Evolutionary conservation across 2,113 vertebrate genomes (phyloP), one percentile per base, ranked within the genome.

Genomic region (Argyrosomus japonicus): DNA sequence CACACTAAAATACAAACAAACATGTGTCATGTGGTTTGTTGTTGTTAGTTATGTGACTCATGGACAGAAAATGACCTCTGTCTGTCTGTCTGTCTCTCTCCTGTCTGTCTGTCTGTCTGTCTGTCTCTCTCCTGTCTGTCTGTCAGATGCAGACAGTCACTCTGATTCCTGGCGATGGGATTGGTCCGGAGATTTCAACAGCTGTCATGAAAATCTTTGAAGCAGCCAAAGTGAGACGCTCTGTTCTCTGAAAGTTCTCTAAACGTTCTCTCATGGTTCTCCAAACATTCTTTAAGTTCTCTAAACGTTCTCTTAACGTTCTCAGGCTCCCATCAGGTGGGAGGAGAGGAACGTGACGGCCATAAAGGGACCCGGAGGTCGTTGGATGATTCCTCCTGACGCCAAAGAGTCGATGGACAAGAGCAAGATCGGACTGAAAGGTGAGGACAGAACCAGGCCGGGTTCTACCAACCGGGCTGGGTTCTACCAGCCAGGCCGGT

Each of bases 371-470:
- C 97, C 97, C 0, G 96, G 98, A 19, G 97, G 97, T 15, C 95
- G 93, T 64, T 99, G 98, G 98, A 98, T 96, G 96, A 99, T 99
- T 81, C 98, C 98, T 6, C 95, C 95, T 9, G 98, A 99, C 27
- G 97, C 97, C 77, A 99, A 98, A 91, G 97, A 99, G 90, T 99
- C 98, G 21, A 99, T 99, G 98, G 97, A 99, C 93, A 96, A 92
- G 90, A 98, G 96, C 93, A 98, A 98, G 95, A 99, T 99, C 73
- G 98, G 97, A 36, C 91, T 99, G 67, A 99, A 99, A 96, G 98
- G 98, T 36, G 36, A 36, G 36, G 36, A 8, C 36, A 36, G 7
- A 8, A 36, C 7, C 36, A 8, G 36, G 36, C 36, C 7, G 36
- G 36, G 36, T 32, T 32, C 32, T 32, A 32, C 32, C 32, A 32